phyloP scores from a whole-genome alignment of 2,888 invertebrate species.

The Apodemia duryi region DNA sequence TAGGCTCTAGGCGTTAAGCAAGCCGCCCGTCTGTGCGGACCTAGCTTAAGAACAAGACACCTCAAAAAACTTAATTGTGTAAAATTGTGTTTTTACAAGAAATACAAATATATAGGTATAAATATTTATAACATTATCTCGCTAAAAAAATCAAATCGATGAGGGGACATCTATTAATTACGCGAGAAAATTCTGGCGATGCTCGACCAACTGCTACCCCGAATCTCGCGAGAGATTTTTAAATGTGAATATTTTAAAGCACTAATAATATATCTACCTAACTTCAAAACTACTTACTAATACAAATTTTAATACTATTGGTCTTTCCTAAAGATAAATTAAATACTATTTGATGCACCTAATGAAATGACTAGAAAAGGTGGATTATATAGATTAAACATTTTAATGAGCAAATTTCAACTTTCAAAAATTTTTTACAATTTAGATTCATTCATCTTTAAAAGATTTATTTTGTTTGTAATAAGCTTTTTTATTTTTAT shows the following conservation, averaged over 20 bases:
- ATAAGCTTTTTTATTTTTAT: not conserved
- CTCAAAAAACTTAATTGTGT: no score
- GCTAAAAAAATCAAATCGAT: no score
- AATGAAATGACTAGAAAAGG: conserved; percentile 56
- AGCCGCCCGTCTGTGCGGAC: no score
- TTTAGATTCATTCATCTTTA: conserved; percentile 11
- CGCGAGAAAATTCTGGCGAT: no score
- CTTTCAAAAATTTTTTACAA: conserved; percentile 29
- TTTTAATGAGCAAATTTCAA: conserved; percentile 55
- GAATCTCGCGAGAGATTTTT: no score
- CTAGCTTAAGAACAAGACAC: no score
- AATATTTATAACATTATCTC: no score
- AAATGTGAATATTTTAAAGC: conserved; percentile 52
- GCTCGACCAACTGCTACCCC: no score
- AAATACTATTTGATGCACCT: conserved; percentile 43
- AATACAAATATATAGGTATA: no score
- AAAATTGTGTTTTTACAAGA: no score
- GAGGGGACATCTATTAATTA: no score
- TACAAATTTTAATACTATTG: conserved; percentile 51
- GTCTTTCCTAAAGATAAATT: conserved; percentile 64
- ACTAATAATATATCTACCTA: conserved; percentile 46
- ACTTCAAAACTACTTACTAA: conserved; percentile 35
- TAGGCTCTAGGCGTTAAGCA: no score
- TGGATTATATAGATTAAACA: not conserved
- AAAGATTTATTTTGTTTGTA: not conserved